Conservation (phyloP, 1,140 invertebrate species). For the Vanessa atalanta region DNA sequence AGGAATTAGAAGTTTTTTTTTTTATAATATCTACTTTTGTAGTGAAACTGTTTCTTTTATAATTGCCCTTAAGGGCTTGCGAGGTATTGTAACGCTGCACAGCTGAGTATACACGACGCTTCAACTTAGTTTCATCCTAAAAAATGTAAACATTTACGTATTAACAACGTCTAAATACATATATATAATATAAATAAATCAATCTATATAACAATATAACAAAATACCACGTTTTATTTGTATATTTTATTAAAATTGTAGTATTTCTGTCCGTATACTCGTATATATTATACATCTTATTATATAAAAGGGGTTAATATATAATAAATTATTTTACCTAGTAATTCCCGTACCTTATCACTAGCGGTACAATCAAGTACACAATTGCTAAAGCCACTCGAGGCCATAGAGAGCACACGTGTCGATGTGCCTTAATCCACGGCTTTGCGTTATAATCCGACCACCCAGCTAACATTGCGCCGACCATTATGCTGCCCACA, state of each 20-base stretch:
- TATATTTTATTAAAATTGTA: no score
- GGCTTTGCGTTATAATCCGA: slow-evolving; percentile 72
- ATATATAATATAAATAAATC: no score
- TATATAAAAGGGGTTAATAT: neutral
- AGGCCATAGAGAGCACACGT: slow-evolving; percentile 70
- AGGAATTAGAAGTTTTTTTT: no score
- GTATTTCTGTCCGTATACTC: no score
- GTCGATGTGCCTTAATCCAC: slow-evolving; percentile 73
- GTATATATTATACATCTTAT: no score
- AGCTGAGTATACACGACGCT: slow-evolving; percentile 15
- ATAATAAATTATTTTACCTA: slow-evolving; percentile 23
- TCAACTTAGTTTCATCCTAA: neutral
- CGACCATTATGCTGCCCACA: slow-evolving; percentile 68
- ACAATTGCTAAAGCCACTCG: slow-evolving; percentile 62
- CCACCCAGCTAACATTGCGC: slow-evolving; percentile 62
- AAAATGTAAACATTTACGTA: neutral
- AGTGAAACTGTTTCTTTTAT: slow-evolving; percentile 5
- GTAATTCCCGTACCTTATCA: slow-evolving; percentile 52
- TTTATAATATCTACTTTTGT: neutral
- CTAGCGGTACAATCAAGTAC: slow-evolving; percentile 56
- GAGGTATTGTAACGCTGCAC: slow-evolving; percentile 2
- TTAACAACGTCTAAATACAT: neutral
- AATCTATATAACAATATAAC: neutral
- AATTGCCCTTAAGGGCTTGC: neutral
- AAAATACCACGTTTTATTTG: neutral